phyloP scores from a whole-genome alignment of 2,113 vertebrate genomes.

The Vidua chalybeata region DNA sequence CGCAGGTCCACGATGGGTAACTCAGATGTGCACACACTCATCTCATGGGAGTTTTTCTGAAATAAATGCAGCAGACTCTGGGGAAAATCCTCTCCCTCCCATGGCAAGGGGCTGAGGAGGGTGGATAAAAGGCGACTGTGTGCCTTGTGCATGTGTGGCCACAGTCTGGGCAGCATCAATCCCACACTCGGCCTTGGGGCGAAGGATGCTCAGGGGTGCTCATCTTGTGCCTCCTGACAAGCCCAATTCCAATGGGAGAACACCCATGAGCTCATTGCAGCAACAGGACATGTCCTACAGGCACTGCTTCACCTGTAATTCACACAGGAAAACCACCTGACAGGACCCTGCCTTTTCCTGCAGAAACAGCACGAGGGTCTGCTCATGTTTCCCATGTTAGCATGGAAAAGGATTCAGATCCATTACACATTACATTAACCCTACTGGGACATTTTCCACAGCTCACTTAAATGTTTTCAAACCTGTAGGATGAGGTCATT shows the following conservation, averaged over 20 bases:
- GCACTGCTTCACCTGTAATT: not conserved
- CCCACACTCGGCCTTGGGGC: not conserved
- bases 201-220: not conserved
- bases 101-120: not conserved
- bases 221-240: not conserved
- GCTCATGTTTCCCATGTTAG: not conserved
- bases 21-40: not conserved
- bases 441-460: slow-evolving; percentile 4
- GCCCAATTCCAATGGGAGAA: not conserved
- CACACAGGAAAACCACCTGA: not conserved
- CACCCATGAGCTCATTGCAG: not conserved
- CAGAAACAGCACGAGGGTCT: not conserved
- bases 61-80: not conserved
- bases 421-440: not conserved
- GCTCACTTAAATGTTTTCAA: slow-evolving; percentile 11
- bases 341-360: not conserved
- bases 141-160: not conserved
- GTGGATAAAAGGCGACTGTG: not conserved
- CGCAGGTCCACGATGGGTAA: fast-evolving
- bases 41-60: not conserved
- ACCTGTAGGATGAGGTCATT: slow-evolving; percentile 44
- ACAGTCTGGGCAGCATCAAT: not conserved
- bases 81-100: not conserved
- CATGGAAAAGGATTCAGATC: not conserved
- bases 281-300: not conserved